Base-by-base conservation (phyloP, 2,888 invertebrate species). In the Cosmorhoe ocellata region DNA sequence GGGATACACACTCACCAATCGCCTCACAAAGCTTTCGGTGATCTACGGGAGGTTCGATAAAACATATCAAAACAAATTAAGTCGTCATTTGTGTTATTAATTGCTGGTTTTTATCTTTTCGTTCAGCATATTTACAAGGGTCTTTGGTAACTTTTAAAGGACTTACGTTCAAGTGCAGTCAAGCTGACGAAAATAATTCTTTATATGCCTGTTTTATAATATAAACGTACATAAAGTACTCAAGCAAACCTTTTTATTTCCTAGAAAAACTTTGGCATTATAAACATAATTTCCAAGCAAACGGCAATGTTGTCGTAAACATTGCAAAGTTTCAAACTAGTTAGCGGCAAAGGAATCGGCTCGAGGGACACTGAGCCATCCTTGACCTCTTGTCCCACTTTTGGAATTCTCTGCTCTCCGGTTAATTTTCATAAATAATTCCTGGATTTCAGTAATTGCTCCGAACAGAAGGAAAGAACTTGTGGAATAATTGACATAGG, bases 301-400 rank as follows among this genome's bases (percentile, higher is more conserved):
- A 45, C 40, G 41, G 26, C 11, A 40, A 47, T 30, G 22, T 24
- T 47, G 18, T 40, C 34, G 28, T 40, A 34, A 47, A 47, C 40
- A 47, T 34, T 24, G 32, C 38, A 12, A 41, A 43, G 48, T 48
- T 53, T 28, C 14, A 31, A 48, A 48, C 40, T 45, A 48, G 52
- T 48, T 53, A 64, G 56, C 58, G 62, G 58, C 52, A 13, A 63
- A 68, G 66, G 61, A 67, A 64, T 66, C 61, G 57, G 50, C 58
- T 48, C 46, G 49, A 61, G 65, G 65, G 66, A 58, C 59, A 51
- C 48, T 26, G 51, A 34, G 43, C 43, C 59, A 78, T 79, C 82
- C 81, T 81, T 82, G 84, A 83, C 82, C 84, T 58, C 51, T 47
- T 78, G 71, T 65, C 74, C 81, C 64, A 80, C 64, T 79, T 81